Base-by-base conservation (phyloP, 2,888 invertebrate species). In the Plebejus melissa region DNA sequence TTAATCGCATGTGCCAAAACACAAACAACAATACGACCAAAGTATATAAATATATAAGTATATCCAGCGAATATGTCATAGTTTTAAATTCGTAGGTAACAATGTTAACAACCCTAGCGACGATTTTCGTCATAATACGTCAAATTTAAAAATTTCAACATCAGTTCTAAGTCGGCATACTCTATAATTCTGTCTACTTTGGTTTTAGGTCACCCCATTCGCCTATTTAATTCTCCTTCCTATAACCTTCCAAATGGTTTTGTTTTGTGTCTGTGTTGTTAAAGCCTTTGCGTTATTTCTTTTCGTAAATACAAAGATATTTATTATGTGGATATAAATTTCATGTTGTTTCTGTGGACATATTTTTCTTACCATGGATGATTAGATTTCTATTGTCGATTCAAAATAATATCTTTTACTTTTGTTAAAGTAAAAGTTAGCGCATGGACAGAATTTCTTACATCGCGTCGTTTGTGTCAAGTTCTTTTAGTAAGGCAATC, bases 191-290 rank as follows among this genome's bases (percentile, higher is more conserved):
- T 22, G 22, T 22, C 22, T 22, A 22, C 22, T 22, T 0, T 65
- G 32, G 65, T 65, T 65, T 65, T 65, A 65, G 65, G 32, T 65
- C 65, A 65, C 32, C 65, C 65, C 32, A 65, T 65, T 65, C 65
- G 65, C 65, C 32, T 65, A 65, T 65, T 65, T 65, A 65, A 32
- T 65, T 65, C 65, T 32, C 65, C 65, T 65, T 65, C 32, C 32
- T 65, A 65, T 32, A 65, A 65, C 65, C 32, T 65, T 32, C 32
- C 36, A 36, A 32, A 65, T 65, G 65, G 32, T 65, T 65, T 65
- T 65, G 32, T 65, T 65, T 65, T 65, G 65, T 65, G 32, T 36
- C 16, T 65, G 5, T 65, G 65, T 65, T 28, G 13, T 32, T 65
- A 65, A 4, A 65, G 65, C 32, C 32, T 32, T 65, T 13, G 16